Evolutionary conservation across 92 coral and sea anemone species (phyloP), one percentile per base, ranked within the genome.

Genomic region (Epizoanthus stellaris): DNA sequence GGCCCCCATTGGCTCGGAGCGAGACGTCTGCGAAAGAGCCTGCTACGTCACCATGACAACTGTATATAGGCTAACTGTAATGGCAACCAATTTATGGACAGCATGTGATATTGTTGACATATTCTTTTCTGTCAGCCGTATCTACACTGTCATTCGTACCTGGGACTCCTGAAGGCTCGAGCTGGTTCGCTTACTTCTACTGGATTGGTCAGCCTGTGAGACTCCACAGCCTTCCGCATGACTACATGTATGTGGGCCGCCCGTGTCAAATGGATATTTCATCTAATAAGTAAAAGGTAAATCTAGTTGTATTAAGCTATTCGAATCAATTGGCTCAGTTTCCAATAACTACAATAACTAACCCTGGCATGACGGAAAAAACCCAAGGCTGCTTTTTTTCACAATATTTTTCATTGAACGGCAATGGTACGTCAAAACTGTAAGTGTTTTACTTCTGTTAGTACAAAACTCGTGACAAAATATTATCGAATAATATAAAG

Each of bases 201-300:
- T 43, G 14, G 83, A 16, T 42, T 79, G 83, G 45, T 63, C 72
- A 42, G 73, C 59, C n/a, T 79, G 83, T 79, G 83, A 62, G 19
- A 79, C 52, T 0, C 72, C 61, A 40, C 83, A 79, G 14, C 83
- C 83, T 63, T 79, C 83, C 67, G 64, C 83, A 58, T 79, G 83
- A 15, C 73, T 79, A 19, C 83, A 79, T 7, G 83, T 79, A 59
- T 79, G 83, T 5, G 83, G 70, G 12, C 59, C 39, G 4, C 43
- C 15, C 4, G 83, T 20, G 73, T 79, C 83, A n/a, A 63, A 79
- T 43, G 83, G 83, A 79, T 79, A 79, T 64, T 79, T 79, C 36
- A 64, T 4, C 83, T 79, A 49, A 77, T 20, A 21, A 43, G 70
- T 1, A 72, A 79, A 76, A 30, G 2, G 25, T 19, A 15, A 36